Evolutionary conservation across 2,797 vertebrate species (phyloP).

Genomic region (Acrossocheilus fasciatus): DNA sequence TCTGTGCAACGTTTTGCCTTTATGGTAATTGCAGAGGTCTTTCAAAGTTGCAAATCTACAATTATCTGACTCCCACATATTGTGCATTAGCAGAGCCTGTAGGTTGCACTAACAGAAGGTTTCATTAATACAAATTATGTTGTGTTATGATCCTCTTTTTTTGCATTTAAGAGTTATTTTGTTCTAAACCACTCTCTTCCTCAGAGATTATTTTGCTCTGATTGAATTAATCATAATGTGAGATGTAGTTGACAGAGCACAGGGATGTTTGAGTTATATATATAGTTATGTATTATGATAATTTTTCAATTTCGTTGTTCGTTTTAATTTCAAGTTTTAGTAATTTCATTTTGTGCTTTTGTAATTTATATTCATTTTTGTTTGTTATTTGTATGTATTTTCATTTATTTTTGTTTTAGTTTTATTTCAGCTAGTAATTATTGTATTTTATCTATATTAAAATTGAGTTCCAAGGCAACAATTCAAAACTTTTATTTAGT

Average conservation of each 20-base stretch:
- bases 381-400: not conserved
- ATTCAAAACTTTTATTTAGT: no score
- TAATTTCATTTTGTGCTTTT: not conserved
- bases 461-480: no score
- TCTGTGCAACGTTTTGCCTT: slow-evolving; percentile 1
- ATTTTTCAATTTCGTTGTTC: not conserved
- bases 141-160: slow-evolving; percentile 19
- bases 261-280: not conserved
- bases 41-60: slow-evolving; percentile 1
- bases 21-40: slow-evolving; percentile 23
- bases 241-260: not conserved
- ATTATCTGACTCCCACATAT: slow-evolving; percentile 46
- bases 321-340: not conserved
- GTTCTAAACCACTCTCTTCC: not conserved
- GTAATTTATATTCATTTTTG: not conserved
- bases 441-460: no score
- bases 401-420: not conserved
- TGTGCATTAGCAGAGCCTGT: slow-evolving; percentile 23
- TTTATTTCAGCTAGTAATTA: not conserved
- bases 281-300: not conserved
- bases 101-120: slow-evolving; percentile 2
- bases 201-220: slow-evolving; percentile 6
- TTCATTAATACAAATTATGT: slow-evolving; percentile 25
- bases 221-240: not conserved
- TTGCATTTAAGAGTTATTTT: slow-evolving; percentile 18